Conservation (phyloP, 2,113 vertebrate genomes). For the Sphyrna mokarran region DNA sequence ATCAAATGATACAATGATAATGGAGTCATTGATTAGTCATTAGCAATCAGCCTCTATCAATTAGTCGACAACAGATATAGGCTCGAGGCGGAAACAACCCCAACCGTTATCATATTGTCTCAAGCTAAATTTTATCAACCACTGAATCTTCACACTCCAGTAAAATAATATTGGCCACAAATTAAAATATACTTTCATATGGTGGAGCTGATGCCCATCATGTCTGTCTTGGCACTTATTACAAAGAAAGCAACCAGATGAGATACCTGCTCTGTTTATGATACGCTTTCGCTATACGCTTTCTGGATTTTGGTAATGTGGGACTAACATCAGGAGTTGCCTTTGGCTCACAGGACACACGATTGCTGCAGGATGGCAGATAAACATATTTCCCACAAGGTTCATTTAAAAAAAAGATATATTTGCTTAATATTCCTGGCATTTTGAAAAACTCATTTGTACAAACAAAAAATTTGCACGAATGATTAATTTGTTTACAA, state of each 20-base stretch:
- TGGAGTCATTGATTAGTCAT: not conserved
- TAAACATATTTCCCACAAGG: not conserved
- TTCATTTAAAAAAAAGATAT: not conserved
- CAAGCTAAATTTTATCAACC: no score
- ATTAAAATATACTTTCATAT: not conserved
- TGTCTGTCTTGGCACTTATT: not conserved
- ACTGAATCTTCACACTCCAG: not conserved
- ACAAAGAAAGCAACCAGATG: not conserved
- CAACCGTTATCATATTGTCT: not conserved
- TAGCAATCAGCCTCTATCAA: not conserved
- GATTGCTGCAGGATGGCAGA: slow-evolving; percentile 59
- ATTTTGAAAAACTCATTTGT: not conserved
- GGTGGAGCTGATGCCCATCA: not conserved
- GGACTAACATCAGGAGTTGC: slow-evolving; percentile 66
- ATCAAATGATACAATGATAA: not conserved
- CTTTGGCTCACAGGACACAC: slow-evolving; percentile 76
- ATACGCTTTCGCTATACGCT: slow-evolving; percentile 40
- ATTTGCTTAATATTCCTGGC: not conserved
- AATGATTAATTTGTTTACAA: not conserved
- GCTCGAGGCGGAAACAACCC: not conserved
- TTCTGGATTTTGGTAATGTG: slow-evolving; percentile 73
- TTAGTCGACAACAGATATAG: not conserved
- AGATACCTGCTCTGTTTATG: not conserved
- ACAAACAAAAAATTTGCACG: not conserved
- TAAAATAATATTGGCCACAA: not conserved